These are phyloP conservation scores for Acleris emargana DNA, from an alignment of 2,888 invertebrate species.

Conservation along the genomic window DNA sequence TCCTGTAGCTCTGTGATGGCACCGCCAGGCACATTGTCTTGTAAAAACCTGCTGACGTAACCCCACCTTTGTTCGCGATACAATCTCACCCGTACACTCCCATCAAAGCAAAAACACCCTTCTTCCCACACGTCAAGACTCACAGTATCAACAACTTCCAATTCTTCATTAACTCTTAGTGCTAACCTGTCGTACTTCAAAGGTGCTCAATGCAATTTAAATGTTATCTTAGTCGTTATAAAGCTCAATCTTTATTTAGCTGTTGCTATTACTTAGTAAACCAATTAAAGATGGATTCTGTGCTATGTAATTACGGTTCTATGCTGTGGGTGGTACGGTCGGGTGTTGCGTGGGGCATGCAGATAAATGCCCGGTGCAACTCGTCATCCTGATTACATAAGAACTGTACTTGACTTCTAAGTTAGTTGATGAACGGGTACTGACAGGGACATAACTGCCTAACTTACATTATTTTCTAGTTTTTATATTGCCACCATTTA, in stretches of 20 bases:
- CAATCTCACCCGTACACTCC: conserved; percentile 1
- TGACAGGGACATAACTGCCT: conserved; percentile 43
- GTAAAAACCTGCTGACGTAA: conserved; percentile 41
- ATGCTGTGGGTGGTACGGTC: not conserved
- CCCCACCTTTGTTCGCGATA: conserved; percentile 29
- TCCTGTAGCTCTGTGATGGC: conserved; percentile 38
- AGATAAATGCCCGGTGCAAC: conserved; percentile 32
- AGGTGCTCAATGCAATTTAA: conserved; percentile 16
- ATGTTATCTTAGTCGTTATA: conserved; percentile 6
- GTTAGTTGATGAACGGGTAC: conserved; percentile 70
- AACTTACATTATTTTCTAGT: conserved; percentile 2
- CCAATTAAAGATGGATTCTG: conserved; percentile 15
- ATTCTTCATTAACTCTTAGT: conserved; percentile 33
- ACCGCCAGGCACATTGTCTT: conserved; percentile 44
- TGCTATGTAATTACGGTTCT: conserved; percentile 3
- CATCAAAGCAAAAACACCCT: conserved; percentile 2
- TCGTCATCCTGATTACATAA: conserved; percentile 46
- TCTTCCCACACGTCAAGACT: not conserved
- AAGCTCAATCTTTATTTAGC: not conserved
- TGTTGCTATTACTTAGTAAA: conserved; percentile 16
- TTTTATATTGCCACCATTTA: too few species aligned
- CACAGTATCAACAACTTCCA: not conserved
- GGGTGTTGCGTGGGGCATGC: conserved; percentile 2
- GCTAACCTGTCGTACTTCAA: conserved; percentile 27
- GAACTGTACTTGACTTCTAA: conserved; percentile 73